A percentile compares a stretch with the other conserved stretches of the same genome.
Evolutionary conservation across 2,113 vertebrate species (phyloP).

Genomic region (Limanda limanda): DNA sequence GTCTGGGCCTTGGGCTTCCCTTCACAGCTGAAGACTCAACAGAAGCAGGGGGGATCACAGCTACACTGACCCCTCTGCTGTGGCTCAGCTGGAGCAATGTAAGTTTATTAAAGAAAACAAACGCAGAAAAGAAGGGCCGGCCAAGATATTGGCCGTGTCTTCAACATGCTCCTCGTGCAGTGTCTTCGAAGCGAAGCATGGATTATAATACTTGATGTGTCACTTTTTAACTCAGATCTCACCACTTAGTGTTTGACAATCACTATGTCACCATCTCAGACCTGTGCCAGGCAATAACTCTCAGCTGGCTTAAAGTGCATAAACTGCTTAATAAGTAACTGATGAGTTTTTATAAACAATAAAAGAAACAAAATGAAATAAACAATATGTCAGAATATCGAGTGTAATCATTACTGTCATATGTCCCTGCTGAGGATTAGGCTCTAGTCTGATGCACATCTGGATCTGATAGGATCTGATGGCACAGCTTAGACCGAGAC

Average conservation of each 20-base stretch:
- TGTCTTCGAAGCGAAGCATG: slow-evolving; percentile 33
- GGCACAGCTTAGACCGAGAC: slow-evolving; percentile 74
- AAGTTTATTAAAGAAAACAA: slow-evolving; percentile 87
- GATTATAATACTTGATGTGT: background rate
- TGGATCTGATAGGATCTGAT: slow-evolving; percentile 78
- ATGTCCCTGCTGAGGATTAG: slow-evolving; percentile 58
- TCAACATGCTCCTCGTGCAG: slow-evolving; percentile 56
- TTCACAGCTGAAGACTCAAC: slow-evolving; percentile 72
- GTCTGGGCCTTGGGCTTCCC: slow-evolving; percentile 49
- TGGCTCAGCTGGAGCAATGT: slow-evolving; percentile 81
- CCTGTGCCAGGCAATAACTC: background rate
- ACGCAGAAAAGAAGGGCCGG: slow-evolving; percentile 64
- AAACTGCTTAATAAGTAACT: background rate
- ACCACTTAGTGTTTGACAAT: slow-evolving; percentile 9
- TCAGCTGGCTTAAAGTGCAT: background rate
- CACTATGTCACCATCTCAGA: slow-evolving; percentile 7
- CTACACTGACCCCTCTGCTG: slow-evolving; percentile 75
- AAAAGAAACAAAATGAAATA: slow-evolving; percentile 24
- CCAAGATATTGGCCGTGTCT: slow-evolving; percentile 45
- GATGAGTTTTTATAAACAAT: slow-evolving; percentile 26
- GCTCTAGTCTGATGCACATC: slow-evolving; percentile 69
- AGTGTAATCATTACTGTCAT: slow-evolving; percentile 57
- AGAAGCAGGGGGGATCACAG: slow-evolving; percentile 66
- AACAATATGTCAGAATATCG: slow-evolving; percentile 46
- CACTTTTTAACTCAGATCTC: slow-evolving; percentile 29